Base-by-base conservation (phyloP, 2,797 vertebrate genomes). In the Artibeus lituratus region DNA sequence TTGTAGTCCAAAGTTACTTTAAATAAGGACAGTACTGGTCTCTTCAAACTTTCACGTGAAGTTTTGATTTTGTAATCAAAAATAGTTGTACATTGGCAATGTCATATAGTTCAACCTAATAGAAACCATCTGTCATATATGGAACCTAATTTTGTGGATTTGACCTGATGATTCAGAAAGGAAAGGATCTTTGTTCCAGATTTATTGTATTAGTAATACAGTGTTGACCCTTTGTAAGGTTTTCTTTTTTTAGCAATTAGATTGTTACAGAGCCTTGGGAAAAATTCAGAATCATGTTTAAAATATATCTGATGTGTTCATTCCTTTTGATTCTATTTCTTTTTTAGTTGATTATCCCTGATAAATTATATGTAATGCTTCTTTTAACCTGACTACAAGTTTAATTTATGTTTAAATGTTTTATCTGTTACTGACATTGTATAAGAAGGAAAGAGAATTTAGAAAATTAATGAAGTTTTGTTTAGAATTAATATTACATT, bases 401-500 rank as follows among this genome's bases (percentile, higher is more conserved):
- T 90, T 86, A 81, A 69, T 82, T 84, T 83, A 67, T 62, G 85
- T 93, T 65, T 86, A 77, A 94, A 53, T 32, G 7, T 91, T 83
- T 7, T 94, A 0, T 73, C 21, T 93, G 39, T 76, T 94, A 37
- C 32, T 83, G 22, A 44, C 21, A 4, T 4, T 92, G 44, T 62
- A 47, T 84, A 90, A 82, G 59, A 91, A 92, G 22, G 42, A 77
- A 67, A 91, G 15, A 80, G 8, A 95, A 80, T 85, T 84, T 87
- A 94, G 29, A 49, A 93, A 57, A 57, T 83, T 24, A 94, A 91
- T 80, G 29, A 94, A 90, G 51, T 90, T 93, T 82, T 95, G 9
- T 82, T 87, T 83, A 44, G 7, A 35, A 5, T 49, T 73, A 81
- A 35, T 32, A 19, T 85, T 76, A 62, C 42, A n/a, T 96, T 87